Evolutionary conservation across 1,140 invertebrate genomes (phyloP), one percentile per base, ranked within the genome.

Genomic region (Hermetia illucens): DNA sequence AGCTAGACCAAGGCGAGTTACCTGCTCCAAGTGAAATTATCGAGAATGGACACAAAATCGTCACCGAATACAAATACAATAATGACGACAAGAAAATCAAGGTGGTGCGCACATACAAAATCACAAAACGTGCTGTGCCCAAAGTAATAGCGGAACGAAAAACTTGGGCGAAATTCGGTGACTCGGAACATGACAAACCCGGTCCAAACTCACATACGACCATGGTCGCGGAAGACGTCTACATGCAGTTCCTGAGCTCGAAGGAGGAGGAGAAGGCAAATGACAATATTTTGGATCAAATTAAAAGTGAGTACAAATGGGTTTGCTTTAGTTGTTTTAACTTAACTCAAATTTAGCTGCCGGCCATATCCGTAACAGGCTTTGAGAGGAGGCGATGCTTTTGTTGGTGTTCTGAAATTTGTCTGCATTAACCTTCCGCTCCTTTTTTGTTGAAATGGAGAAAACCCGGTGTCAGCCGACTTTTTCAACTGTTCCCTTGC

Each of bases 181-280:
- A 82, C 40, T 91, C 89, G 5, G 71, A 71, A 17, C 74, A 75
- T 53, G 94, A 98, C 55, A 84, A 89, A 46, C 86, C 89, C 5
- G 94, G 94, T 2, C 93, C 93, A 1, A 94, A 97, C 63, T 87
- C 93, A 17, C 79, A 91, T 1, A 98, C 92, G 1, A 99, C 95
- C 3, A 82, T 93, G 53, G 81, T 90, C 3, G 80, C 82, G 42
- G 95, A 98, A 72, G 93, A 97, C 66, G 85, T 98, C 5, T 84
- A 78, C 45, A 93, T 99, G 86, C 89, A 87, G 47, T 90, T 86
- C 50, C 75, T 90, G 24, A 82, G 82, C 2, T 79, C 72, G 46
- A 88, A 88, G 58, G 82, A 91, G 50, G 87, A 91, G 44, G 79
- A 82, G 38, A 61, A 88, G 45, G 71, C 75, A 34, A 87, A 93